Conservation (phyloP, 64 coral and sea anemone genomes). For the Porites lutea region DNA sequence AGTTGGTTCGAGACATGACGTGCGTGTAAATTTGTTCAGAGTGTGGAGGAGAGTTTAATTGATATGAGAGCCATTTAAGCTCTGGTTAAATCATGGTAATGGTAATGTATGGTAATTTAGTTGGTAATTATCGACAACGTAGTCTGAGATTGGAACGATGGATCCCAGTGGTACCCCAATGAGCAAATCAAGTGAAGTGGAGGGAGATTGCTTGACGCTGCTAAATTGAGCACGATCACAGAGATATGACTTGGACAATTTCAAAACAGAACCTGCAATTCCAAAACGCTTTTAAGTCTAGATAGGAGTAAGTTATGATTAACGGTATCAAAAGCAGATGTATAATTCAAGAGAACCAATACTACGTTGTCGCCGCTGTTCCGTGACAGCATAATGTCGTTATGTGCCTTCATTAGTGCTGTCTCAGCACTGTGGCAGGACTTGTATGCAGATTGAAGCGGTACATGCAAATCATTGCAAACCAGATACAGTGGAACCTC, state of each 20-base stretch:
- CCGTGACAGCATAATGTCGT: not conserved
- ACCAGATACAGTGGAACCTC: not conserved
- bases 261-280: not conserved
- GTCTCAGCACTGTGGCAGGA: not conserved
- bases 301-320: not conserved
- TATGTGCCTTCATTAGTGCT: not conserved
- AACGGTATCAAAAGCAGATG: not conserved
- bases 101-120: too few species aligned
- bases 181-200: not conserved
- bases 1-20: slow-evolving; percentile 23
- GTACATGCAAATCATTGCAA: not conserved
- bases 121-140: too few species aligned
- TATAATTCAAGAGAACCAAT: not conserved
- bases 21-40: slow-evolving; percentile 42
- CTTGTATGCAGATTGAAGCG: not conserved
- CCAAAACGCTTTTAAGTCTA: not conserved
- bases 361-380: not conserved
- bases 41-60: not conserved
- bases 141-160: too few species aligned
- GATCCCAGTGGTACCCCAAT: not conserved
- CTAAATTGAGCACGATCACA: not conserved
- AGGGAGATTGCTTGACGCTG: not conserved
- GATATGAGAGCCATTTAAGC: too few species aligned
- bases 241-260: not conserved
- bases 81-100: too few species aligned